Percentiles rank a stretch among this genome's conserved stretches.
These are phyloP conservation scores for Anthopleura xanthogrammica DNA, from an alignment of 92 coral and sea anemone species.

Conservation along the genomic window DNA sequence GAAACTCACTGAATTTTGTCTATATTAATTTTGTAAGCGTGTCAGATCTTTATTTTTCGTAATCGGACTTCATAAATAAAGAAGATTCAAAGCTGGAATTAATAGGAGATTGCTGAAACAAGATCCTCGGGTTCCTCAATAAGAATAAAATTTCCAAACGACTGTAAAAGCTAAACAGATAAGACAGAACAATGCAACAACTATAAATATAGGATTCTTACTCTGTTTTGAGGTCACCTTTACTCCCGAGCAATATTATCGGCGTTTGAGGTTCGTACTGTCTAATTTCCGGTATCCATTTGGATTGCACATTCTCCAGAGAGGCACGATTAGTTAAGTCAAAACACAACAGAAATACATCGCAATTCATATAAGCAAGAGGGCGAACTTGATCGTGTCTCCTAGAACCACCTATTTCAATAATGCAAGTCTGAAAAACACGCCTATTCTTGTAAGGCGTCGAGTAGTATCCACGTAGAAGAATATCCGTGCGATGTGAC, in stretches of 20 bases:
- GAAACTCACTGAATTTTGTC: no score
- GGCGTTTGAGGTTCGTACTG: slow-evolving; percentile 51
- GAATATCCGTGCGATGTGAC: neutral
- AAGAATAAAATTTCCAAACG: no score
- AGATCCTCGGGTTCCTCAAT: no score
- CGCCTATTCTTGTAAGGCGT: neutral
- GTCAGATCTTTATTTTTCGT: no score
- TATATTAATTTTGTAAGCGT: no score
- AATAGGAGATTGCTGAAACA: no score
- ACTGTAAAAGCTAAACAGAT: no score
- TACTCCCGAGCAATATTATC: slow-evolving; percentile 56
- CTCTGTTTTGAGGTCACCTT: slow-evolving; percentile 35
- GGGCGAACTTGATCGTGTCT: slow-evolving; percentile 57
- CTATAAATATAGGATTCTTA: neutral
- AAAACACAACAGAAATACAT: slow-evolving; percentile 67
- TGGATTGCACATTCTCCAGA: slow-evolving; percentile 26
- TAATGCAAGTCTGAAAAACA: slow-evolving; percentile 1
- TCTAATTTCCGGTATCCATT: slow-evolving; percentile 65
- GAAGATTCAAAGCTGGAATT: no score
- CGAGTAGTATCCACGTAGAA: neutral
- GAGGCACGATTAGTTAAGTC: slow-evolving; percentile 54
- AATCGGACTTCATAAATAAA: no score
- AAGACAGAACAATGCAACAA: no score
- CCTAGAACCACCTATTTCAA: slow-evolving; percentile 69
- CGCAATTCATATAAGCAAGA: slow-evolving; percentile 61